Evolutionary conservation across 2,888 invertebrate genomes (phyloP).

Genomic region (Opisthograptis luteolata): DNA sequence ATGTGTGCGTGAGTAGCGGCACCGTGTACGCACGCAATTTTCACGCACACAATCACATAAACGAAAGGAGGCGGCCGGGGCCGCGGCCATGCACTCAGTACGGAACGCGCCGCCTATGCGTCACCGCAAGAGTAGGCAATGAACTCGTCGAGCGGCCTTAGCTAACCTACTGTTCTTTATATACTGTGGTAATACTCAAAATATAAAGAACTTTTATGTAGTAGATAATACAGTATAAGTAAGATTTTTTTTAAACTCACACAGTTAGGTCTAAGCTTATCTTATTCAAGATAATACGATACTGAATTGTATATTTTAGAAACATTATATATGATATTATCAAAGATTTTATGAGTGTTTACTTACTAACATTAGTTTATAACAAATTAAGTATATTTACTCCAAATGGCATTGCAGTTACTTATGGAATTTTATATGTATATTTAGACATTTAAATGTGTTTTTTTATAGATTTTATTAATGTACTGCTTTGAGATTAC

Average conservation of each 20-base stretch:
- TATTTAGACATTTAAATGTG: constrained; percentile 61
- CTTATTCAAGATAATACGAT: constrained; percentile 41
- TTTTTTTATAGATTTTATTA: constrained; percentile 41
- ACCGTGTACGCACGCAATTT: no score
- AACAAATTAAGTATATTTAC: constrained; percentile 37
- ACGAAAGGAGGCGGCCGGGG: no score
- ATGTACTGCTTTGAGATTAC: constrained; percentile 39
- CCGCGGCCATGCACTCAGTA: no score
- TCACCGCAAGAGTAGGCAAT: no score
- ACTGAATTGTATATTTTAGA: constrained; percentile 65
- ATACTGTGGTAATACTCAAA: background rate
- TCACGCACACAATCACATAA: no score
- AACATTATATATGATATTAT: constrained; percentile 22
- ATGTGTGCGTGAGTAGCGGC: no score
- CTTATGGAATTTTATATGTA: constrained; percentile 67
- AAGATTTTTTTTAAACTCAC: background rate
- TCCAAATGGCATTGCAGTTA: constrained; percentile 69
- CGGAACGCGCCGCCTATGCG: no score
- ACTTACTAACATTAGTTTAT: constrained; percentile 37
- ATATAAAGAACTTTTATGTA: background rate
- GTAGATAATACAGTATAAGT: no score
- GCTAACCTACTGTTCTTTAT: no score
- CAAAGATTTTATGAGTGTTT: constrained; percentile 29
- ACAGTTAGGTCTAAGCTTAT: constrained; percentile 25
- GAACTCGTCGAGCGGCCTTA: no score